These are phyloP conservation scores for Sphaeramia orbicularis DNA, from an alignment of 2,797 vertebrate genomes.

Conservation along the genomic window DNA sequence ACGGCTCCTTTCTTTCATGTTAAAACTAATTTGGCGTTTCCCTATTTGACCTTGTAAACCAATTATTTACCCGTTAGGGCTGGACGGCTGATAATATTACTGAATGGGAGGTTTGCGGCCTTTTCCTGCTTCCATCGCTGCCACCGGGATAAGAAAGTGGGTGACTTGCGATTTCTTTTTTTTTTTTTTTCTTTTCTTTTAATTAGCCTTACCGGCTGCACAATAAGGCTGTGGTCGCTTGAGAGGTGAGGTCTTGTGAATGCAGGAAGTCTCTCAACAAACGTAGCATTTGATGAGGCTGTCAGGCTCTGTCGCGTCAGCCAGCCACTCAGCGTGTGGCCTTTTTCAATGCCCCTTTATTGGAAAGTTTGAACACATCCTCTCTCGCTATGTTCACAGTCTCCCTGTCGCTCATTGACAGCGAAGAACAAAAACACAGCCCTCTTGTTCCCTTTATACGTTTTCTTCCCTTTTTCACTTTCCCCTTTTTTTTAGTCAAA, in stretches of 20 bases:
- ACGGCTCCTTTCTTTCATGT: background rate
- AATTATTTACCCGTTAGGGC: slow-evolving; percentile 40
- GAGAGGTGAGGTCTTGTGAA: slow-evolving; percentile 67
- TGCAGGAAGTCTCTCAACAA: slow-evolving; percentile 65
- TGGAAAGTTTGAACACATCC: slow-evolving; percentile 78
- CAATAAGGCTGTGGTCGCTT: slow-evolving; percentile 51
- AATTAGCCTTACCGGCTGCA: slow-evolving; percentile 46
- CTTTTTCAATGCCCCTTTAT: slow-evolving; percentile 63
- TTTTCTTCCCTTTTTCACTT: slow-evolving; percentile 42
- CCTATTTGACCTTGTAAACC: slow-evolving; percentile 43
- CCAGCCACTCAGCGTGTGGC: slow-evolving; percentile 79
- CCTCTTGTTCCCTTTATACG: slow-evolving; percentile 69
- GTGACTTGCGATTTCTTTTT: slow-evolving; percentile 39
- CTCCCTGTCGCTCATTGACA: slow-evolving; percentile 56
- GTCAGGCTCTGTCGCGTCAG: slow-evolving; percentile 69
- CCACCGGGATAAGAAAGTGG: slow-evolving; percentile 29
- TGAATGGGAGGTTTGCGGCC: slow-evolving; percentile 51
- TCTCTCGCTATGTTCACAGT: slow-evolving; percentile 59
- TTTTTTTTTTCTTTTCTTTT: no score
- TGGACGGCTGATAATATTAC: slow-evolving; percentile 25
- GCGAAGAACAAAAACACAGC: slow-evolving; percentile 72
- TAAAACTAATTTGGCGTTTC: background rate
- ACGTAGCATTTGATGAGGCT: slow-evolving; percentile 68
- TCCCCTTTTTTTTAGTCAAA: slow-evolving; percentile 58
- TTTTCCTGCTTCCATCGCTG: slow-evolving; percentile 40